Percentiles rank a stretch among this genome's conserved stretches.
Conservation (phyloP, 2,888 invertebrate species). For the Isoperla grammatica region DNA sequence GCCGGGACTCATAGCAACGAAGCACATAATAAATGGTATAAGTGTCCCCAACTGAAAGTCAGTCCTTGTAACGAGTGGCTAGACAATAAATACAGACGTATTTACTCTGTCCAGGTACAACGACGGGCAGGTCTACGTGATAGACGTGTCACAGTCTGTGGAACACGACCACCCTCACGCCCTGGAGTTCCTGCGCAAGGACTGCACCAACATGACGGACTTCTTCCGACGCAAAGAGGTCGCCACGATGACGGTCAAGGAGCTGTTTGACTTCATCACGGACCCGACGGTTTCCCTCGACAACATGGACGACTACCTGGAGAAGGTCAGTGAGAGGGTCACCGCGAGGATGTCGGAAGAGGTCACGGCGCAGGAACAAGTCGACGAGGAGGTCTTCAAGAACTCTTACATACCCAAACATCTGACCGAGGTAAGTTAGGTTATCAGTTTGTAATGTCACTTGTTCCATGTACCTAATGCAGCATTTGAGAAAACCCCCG, state of each 20-base stretch:
- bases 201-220: conserved; percentile 88
- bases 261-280: conserved; percentile 94
- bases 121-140: conserved; percentile 78
- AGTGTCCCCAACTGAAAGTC: no score
- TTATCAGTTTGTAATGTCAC: no score
- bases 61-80: no score
- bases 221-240: conserved; percentile 88
- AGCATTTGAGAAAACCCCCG: no score
- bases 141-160: conserved; percentile 97
- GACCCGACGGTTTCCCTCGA: conserved; percentile 76
- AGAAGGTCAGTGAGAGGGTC: conserved; percentile 63
- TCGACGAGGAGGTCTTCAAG: conserved; percentile 92
- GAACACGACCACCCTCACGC: conserved; percentile 98
- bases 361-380: conserved; percentile 64
- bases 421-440: conserved; percentile 85
- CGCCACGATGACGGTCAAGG: conserved; percentile 84
- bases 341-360: conserved; percentile 57
- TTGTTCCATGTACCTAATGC: no score
- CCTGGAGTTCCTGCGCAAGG: conserved; percentile 88
- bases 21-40: no score
- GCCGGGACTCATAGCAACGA: no score
- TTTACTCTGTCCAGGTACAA: conserved; percentile 49
- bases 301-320: conserved; percentile 77
- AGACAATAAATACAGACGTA: no score
- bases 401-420: conserved; percentile 89